Conservation (phyloP, 2,888 invertebrate genomes). For the Thymelicus acteon region DNA sequence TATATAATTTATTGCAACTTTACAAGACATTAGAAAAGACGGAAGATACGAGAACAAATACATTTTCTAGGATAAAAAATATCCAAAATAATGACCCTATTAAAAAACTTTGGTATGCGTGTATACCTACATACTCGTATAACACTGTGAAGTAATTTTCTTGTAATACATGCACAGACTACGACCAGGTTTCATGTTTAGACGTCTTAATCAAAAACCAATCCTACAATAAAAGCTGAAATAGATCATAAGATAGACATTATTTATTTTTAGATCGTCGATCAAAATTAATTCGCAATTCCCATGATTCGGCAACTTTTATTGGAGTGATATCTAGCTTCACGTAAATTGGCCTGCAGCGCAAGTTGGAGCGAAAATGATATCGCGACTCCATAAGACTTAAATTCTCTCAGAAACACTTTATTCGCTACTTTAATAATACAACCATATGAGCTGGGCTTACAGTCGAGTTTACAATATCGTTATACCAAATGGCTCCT, state of each 20-base stretch:
- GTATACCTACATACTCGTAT: no score
- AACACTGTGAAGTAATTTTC: no score
- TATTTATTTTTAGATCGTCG: conserved; percentile 45
- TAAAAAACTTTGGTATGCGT: no score
- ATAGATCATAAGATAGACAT: conserved; percentile 22
- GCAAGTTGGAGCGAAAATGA: conserved; percentile 54
- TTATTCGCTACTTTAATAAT: conserved; percentile 32
- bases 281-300: conserved; percentile 66
- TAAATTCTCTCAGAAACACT: conserved; percentile 36
- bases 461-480: conserved; percentile 42
- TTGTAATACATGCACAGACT: no score
- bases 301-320: conserved; percentile 53
- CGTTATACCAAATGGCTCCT: conserved; percentile 42
- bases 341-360: conserved; percentile 57
- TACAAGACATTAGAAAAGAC: no score
- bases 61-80: no score
- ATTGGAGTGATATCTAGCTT: conserved; percentile 23
- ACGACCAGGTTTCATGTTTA: no score
- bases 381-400: conserved; percentile 52
- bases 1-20: no score
- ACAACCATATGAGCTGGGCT: conserved; percentile 36
- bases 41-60: no score
- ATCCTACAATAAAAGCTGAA: no score
- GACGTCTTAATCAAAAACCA: no score
- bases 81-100: no score